Evolutionary conservation across 2,888 invertebrate genomes (phyloP), one percentile per base, ranked within the genome.

Genomic region (Sipunculus nudus): DNA sequence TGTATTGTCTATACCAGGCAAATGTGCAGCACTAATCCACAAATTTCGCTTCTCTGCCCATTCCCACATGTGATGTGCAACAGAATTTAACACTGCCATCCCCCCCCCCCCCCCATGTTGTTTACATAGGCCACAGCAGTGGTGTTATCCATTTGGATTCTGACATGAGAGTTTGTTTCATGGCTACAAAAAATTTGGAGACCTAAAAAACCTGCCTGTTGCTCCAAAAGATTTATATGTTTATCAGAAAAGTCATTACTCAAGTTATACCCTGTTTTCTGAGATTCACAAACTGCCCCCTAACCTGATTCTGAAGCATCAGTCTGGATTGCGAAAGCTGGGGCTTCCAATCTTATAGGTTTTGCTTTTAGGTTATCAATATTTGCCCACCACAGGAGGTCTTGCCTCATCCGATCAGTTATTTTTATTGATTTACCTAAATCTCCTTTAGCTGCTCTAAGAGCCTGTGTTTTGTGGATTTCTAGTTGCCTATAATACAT

Each of bases 191-290:
- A 49, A 32, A 32, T 49, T 31, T 6, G 31, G 3, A 49, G 23
- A 2, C 3, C 31, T 2, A 49, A 25, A 10, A n/a, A 2, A 4
- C 31, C 21, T 8, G 49, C 49, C 29, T 19, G 2, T 3, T 35
- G 49, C 35, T 49, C 49, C 2, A 49, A n/a, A n/a, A 49, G 35
- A 32, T 49, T 49, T 16, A 49, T 49, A 21, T 49, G 49, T 21
- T 32, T 13, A n/a, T 19, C 49, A 10, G 16, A 3, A 4, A 31
- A 21, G 19, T 4, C 10, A 3, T n/a, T 6, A 5, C 3, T 3
- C 48, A 29, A 48, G 3, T 32, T 26, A 21, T 32, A 29, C 10
- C n/a, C 31, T 48, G 31, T 19, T 4, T 19, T 8, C 3, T 4
- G 13, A 3, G 8, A 5, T 32, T 5, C 6, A 3, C 3, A 8